Evolutionary conservation across 2,113 vertebrate species (phyloP).

Genomic region (Sturnira hondurensis): DNA sequence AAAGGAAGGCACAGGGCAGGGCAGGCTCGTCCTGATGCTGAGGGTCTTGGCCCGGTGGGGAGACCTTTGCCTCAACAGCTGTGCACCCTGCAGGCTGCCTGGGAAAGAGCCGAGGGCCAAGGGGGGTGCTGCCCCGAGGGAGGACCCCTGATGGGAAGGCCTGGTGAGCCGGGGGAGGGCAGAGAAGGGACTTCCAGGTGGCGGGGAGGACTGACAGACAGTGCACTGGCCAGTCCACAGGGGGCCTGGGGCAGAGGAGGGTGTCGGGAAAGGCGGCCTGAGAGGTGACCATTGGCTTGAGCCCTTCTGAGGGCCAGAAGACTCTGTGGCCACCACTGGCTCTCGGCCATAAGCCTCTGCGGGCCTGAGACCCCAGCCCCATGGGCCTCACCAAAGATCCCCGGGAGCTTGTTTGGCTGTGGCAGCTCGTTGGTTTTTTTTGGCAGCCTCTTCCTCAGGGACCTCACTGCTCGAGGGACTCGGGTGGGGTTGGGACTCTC

Average conservation of each 20-base stretch:
- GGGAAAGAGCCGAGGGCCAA: accelerated
- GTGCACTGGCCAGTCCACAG: background rate
- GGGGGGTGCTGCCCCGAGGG: background rate
- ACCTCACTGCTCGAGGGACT: slow-evolving; percentile 82
- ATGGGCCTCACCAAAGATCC: slow-evolving; percentile 86
- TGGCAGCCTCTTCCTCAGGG: slow-evolving; percentile 81
- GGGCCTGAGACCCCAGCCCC: background rate
- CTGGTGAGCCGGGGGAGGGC: background rate
- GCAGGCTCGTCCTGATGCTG: too few species aligned
- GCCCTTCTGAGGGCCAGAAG: background rate
- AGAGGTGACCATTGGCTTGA: background rate
- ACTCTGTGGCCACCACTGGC: background rate
- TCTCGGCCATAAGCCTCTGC: background rate
- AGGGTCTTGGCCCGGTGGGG: background rate
- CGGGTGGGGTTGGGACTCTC: slow-evolving; percentile 84
- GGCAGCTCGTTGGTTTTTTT: slow-evolving; percentile 90
- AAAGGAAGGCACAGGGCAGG: background rate
- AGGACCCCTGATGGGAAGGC: background rate
- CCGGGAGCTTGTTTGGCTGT: slow-evolving; percentile 82
- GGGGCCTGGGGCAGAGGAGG: background rate
- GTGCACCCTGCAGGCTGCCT: background rate
- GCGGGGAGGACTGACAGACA: background rate
- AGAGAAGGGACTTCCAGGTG: background rate
- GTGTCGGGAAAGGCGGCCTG: background rate
- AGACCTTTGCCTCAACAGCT: background rate